Evolutionary conservation across 2,113 vertebrate genomes (phyloP).

Genomic region (Pogona vitticeps): DNA sequence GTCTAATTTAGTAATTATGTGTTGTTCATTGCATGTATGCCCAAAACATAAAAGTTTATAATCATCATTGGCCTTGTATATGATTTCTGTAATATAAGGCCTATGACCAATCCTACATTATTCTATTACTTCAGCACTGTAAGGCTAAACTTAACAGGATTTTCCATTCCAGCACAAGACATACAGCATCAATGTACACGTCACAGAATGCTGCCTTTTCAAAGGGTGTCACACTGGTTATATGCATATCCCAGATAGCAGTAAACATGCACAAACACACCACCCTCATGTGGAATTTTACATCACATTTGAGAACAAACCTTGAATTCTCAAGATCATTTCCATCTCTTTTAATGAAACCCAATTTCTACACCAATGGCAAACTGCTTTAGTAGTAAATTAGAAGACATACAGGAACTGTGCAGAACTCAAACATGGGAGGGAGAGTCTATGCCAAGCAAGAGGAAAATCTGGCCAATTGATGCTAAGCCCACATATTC

Average conservation of each 20-base stretch:
- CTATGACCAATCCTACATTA: background rate
- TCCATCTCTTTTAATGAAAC: no score
- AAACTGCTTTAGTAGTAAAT: background rate
- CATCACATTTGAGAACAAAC: background rate
- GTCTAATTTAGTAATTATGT: background rate
- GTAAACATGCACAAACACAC: background rate
- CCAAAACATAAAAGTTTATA: background rate
- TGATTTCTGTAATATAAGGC: background rate
- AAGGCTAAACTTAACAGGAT: background rate
- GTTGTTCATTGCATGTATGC: background rate
- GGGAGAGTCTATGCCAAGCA: background rate
- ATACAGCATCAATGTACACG: background rate
- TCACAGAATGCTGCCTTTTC: background rate
- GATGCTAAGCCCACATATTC: no score
- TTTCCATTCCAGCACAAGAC: background rate
- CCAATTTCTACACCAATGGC: background rate
- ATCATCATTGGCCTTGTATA: no score
- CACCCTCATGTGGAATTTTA: background rate
- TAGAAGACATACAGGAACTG: background rate
- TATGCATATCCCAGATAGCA: background rate
- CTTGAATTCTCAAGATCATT: background rate
- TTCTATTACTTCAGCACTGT: background rate
- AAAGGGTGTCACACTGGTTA: background rate
- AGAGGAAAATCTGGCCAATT: no score
- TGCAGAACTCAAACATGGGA: background rate